These are phyloP conservation scores for Cossypha caffra DNA, from an alignment of 2,797 vertebrate genomes.

Conservation along the genomic window DNA sequence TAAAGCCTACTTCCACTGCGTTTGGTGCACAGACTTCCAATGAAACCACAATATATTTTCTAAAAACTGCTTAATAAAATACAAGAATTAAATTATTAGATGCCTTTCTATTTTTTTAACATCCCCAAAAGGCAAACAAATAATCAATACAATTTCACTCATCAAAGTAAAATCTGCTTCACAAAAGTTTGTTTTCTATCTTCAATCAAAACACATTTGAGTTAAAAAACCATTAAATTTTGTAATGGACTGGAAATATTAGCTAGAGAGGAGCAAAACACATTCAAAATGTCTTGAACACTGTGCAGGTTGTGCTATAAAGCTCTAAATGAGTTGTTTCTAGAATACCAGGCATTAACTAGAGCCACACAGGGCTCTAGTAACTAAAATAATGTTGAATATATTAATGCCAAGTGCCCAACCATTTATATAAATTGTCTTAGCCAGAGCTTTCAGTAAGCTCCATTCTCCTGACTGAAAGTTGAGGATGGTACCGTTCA, in stretches of 20 bases:
- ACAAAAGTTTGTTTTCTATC: neutral
- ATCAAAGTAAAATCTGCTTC: neutral
- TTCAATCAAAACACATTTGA: neutral
- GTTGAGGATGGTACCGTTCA: constrained; percentile 28
- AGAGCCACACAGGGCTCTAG: neutral
- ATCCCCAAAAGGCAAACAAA: neutral
- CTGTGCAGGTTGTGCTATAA: neutral
- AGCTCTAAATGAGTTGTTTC: neutral
- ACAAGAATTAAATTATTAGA: neutral
- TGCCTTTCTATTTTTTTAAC: neutral
- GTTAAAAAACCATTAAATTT: neutral
- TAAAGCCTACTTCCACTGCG: neutral
- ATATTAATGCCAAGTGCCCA: constrained; percentile 45
- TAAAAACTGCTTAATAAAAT: neutral
- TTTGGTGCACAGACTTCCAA: neutral
- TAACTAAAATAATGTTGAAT: constrained; percentile 46
- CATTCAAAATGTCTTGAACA: neutral
- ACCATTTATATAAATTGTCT: constrained; percentile 57
- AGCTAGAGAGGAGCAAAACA: neutral
- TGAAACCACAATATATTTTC: neutral
- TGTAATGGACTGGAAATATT: neutral
- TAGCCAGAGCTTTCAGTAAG: constrained; percentile 1
- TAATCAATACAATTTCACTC: neutral
- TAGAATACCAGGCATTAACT: neutral
- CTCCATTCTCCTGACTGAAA: constrained; percentile 39